Evolutionary conservation across 2,797 vertebrate species (phyloP).

Genomic region (Triplophysa bombifrons): DNA sequence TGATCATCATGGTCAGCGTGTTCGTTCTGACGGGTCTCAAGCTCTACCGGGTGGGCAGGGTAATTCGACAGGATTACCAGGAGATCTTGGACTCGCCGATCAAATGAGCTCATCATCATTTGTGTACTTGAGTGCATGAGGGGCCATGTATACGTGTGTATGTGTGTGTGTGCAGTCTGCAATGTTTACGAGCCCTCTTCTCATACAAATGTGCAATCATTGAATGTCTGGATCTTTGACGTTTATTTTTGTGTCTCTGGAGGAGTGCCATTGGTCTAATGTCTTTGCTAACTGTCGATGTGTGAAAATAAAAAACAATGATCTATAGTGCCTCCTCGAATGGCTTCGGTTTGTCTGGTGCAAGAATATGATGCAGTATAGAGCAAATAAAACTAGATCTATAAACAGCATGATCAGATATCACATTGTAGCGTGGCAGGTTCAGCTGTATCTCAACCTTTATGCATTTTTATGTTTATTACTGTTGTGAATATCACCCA

Average conservation of each 20-base stretch:
- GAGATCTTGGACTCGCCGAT: slow-evolving; percentile 95
- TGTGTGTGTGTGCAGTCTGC: slow-evolving; percentile 44
- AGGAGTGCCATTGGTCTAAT: slow-evolving; percentile 77
- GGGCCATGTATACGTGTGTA: slow-evolving; percentile 50
- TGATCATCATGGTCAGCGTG: slow-evolving; percentile 94
- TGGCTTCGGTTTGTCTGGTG: slow-evolving; percentile 60
- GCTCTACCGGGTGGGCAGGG: slow-evolving; percentile 88
- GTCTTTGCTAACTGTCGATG: slow-evolving; percentile 75
- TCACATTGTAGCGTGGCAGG: background rate
- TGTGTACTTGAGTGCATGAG: slow-evolving; percentile 28
- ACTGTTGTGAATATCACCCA: slow-evolving; percentile 41
- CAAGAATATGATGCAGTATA: slow-evolving; percentile 4
- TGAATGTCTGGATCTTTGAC: slow-evolving; percentile 78
- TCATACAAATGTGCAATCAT: slow-evolving; percentile 72
- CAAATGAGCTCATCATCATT: slow-evolving; percentile 78
- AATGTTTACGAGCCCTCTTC: slow-evolving; percentile 62
- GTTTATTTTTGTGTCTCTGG: slow-evolving; percentile 76
- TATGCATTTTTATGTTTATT: slow-evolving; percentile 6
- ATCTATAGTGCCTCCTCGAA: slow-evolving; percentile 56
- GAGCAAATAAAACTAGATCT: background rate
- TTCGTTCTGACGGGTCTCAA: slow-evolving; percentile 91
- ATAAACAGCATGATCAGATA: background rate
- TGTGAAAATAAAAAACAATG: slow-evolving; percentile 66
- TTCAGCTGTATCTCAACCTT: background rate
- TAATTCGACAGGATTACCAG: slow-evolving; percentile 89